Evolutionary conservation across 2,888 invertebrate species (phyloP).

Genomic region (Dyspetes luteomarginatus): DNA sequence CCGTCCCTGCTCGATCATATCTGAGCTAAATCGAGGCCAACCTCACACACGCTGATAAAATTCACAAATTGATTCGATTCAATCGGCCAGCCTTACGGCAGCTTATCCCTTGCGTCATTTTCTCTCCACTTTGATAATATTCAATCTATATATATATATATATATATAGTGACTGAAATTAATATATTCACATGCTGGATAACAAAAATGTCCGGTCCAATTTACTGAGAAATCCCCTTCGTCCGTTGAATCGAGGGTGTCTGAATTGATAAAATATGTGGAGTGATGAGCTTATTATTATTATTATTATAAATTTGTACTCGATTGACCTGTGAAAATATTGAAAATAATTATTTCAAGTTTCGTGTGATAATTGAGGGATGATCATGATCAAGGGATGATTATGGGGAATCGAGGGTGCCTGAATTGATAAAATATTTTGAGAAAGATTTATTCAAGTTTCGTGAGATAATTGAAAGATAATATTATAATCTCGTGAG

Average conservation of each 20-base stretch:
- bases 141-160: no score
- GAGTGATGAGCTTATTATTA: neutral
- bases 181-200: neutral
- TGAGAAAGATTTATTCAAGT: no score
- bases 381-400: no score
- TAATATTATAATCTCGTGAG: no score
- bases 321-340: no score
- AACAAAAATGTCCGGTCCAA: conserved; percentile 51
- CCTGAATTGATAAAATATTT: no score
- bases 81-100: conserved; percentile 65
- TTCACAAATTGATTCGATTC: conserved; percentile 65
- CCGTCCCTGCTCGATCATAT: conserved; percentile 12
- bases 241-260: conserved; percentile 31
- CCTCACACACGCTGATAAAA: conserved; percentile 50
- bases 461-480: neutral
- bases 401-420: no score
- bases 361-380: no score
- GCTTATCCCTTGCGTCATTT: no score
- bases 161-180: conserved; percentile 14
- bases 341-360: no score
- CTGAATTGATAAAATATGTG: conserved; percentile 26
- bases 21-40: conserved; percentile 59
- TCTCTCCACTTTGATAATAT: no score
- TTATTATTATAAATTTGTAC: no score
- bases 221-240: conserved; percentile 33